Base-by-base conservation (phyloP, 2,797 vertebrate genomes). In the Mareca penelope region DNA sequence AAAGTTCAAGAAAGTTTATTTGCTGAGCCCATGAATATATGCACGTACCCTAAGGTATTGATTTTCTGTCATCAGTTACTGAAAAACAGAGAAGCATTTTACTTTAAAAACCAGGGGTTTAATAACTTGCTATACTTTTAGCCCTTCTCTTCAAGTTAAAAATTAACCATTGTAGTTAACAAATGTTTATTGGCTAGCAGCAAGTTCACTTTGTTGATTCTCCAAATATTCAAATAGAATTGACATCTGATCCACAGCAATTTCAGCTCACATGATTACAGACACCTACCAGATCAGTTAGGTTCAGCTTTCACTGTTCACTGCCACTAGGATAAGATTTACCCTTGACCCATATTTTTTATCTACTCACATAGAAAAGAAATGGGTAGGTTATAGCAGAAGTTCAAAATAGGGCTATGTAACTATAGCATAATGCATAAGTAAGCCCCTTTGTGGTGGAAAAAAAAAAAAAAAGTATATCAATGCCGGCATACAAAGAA, bases 291-390 rank as follows among this genome's bases (percentile, higher is more conserved):
- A 85, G 46, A 95, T 84, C 87, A 94, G 76, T 93, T 61, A 89
- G 50, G n/a, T 79, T 93, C 68, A 92, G 75, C 88, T 95, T 96
- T 96, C 82, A 81, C 83, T 91, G 53, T 61, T 81, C 57, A 33
- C 37, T 77, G 48, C 55, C 40, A 84, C 64, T 90, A 68, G n/a
- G 35, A 37, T 80, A 42, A 75, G 76, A 84, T 57, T 95, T 95
- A 93, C 94, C 90, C 64, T 94, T 97, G 84, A 92, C 89, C 80
- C 75, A 90, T 50, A 96, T 96, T 95, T 92, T 85, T 94, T 52
- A 63, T n/a, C 35, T 72, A 10, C 75, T 94, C 48, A 60, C 24
- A n/a, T 12, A 52, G 50, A 71, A 68, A 89, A 87, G 11, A 89
- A 86, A 59, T 40, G 6, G 67, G 7, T 37, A 84, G 29, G 59